phyloP scores from a whole-genome alignment of 2,797 vertebrate species.

The Chiloscyllium punctatum region DNA sequence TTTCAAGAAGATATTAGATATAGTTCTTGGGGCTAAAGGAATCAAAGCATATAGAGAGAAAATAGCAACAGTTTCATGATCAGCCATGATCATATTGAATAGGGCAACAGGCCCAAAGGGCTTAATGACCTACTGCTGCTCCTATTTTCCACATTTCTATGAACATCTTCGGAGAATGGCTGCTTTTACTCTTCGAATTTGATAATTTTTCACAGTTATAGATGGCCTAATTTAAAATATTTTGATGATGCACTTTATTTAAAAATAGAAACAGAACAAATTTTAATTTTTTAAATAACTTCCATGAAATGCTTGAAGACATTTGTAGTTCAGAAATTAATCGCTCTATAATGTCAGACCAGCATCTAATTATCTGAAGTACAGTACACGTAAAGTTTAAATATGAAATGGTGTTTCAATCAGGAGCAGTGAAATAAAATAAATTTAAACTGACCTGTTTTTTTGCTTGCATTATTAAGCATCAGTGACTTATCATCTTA shows the following conservation, averaged over 20 bases:
- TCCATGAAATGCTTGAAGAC: neutral
- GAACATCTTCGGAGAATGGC: neutral
- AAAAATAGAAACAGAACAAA: slow-evolving; percentile 5
- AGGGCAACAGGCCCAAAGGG: no score
- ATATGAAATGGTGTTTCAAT: neutral
- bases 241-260: neutral
- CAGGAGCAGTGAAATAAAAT: neutral
- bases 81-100: no score
- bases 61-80: no score
- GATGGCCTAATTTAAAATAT: neutral
- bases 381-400: neutral
- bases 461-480: neutral
- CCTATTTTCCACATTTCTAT: no score
- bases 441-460: neutral
- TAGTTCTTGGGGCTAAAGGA: no score
- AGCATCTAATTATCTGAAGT: neutral
- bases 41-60: no score
- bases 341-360: neutral
- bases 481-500: neutral
- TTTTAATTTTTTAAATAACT: neutral
- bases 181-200: neutral
- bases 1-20: no score
- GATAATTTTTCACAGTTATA: neutral
- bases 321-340: neutral
- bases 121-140: no score